Conservation (phyloP, 53 echinoderm and acorn worm genomes). For the Echinarachnius parma region DNA sequence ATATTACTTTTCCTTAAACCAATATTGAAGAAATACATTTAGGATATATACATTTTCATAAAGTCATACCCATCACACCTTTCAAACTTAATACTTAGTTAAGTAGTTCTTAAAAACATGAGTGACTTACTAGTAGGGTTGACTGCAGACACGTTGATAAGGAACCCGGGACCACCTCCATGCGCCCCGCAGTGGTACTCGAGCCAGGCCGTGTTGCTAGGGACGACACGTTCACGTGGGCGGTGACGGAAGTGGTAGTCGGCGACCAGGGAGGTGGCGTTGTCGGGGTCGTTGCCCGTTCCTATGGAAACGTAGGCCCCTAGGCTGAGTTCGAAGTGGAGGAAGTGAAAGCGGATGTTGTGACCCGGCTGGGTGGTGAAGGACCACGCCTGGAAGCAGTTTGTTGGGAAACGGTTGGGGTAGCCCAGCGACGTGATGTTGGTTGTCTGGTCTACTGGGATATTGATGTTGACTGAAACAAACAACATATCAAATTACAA, state of each 20-base stretch:
- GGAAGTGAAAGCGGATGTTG: not conserved
- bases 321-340: not conserved
- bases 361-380: not conserved
- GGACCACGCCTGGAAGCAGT: not conserved
- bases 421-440: not conserved
- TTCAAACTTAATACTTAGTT: no score
- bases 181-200: slow-evolving; percentile 10
- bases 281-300: slow-evolving; percentile 1
- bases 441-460: not conserved
- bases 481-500: no score
- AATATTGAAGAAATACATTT: no score
- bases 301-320: not conserved
- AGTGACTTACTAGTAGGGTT: slow-evolving; percentile 13
- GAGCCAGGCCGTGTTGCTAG: slow-evolving; percentile 11
- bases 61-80: no score
- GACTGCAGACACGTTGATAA: not conserved
- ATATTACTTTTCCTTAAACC: not conserved
- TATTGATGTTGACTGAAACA: no score
- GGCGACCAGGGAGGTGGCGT: not conserved
- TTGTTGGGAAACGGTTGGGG: not conserved
- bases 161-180: not conserved
- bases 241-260: slow-evolving; percentile 7
- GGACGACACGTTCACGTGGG: not conserved
- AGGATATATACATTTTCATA: no score
- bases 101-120: not conserved